These are phyloP conservation scores for Poicephalus meyeri DNA, from an alignment of 2,113 vertebrate genomes.

Conservation along the genomic window DNA sequence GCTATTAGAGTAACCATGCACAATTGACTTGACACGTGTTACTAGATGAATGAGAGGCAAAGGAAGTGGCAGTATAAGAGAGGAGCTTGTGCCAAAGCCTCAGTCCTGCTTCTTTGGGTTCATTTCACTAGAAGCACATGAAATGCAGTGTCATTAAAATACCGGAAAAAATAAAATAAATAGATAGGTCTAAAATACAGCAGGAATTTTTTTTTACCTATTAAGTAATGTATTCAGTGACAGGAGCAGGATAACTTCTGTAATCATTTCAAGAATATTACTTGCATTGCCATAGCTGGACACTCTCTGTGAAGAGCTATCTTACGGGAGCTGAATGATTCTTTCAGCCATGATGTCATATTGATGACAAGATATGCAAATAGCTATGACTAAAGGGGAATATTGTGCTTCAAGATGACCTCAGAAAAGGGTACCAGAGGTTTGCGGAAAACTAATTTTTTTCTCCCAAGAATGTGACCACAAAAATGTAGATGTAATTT, in stretches of 20 bases:
- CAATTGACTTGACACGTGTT: neutral
- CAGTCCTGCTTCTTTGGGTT: neutral
- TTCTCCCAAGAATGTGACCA: neutral
- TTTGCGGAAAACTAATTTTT: neutral
- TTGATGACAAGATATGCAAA: neutral
- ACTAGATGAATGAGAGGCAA: constrained; percentile 18
- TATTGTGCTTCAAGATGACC: neutral
- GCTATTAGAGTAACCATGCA: constrained; percentile 18
- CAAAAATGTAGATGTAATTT: neutral
- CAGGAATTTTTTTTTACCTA: neutral
- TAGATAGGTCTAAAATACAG: neutral
- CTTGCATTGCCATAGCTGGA: neutral
- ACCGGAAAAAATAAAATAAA: neutral
- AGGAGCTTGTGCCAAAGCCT: constrained; percentile 24
- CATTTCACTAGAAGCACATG: neutral
- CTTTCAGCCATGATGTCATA: neutral
- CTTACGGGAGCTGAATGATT: neutral
- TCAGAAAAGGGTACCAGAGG: neutral
- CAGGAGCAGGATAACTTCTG: neutral
- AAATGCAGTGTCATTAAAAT: neutral
- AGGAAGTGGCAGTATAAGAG: neutral
- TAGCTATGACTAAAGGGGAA: neutral
- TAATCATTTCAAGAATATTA: neutral
- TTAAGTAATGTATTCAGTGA: neutral
- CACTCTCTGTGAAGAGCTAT: neutral